Evolutionary conservation across 2,113 vertebrate species (phyloP), one percentile per base, ranked within the genome.

Genomic region (Brachyhypopomus occidentalis): DNA sequence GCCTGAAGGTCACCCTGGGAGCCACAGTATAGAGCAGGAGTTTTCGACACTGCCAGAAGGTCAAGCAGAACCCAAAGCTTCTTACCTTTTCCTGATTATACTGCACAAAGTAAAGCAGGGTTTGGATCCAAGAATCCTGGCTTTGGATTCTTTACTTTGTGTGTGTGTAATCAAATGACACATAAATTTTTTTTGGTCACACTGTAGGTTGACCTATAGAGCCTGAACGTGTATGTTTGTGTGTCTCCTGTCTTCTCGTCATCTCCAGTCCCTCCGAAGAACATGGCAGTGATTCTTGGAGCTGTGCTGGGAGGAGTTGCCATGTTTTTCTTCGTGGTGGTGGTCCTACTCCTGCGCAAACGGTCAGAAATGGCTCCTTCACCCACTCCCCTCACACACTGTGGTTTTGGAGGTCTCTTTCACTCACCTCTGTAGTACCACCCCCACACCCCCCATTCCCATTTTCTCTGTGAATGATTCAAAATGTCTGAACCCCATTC

Each of bases 11-110:
- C 93, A 88, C 0, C 91, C 91, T 0, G 89, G 93, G 4, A 92
- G 89, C 85, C 88, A 91, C 85, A 95, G 95, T 89, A 89, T 92
- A 83, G 94, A 96, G 84, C 93, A 97, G 0, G 95, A 97, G 87
- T 99, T 83, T 80, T 96, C 34, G 92, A 96, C 89, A 96, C 96
- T 0, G 89, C 93, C 85, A 0, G 90, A 88, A 80, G 91, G 93
- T 91, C 84, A 72, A 70, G 6, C 19, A 27, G 59, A 5, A 36
- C 17, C 38, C 17, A 34, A 69, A 17, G 7, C 16, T 55, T 48
- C 22, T 38, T 17, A 45, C 22, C 12, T 5, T 38, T 41, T 19
- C 4, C n/a, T 59, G 58, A n/a, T 75, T 38, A 75, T 14, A 38
- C n/a, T 41, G 74, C 3, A 16, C n/a, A 55, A 27, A 27, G 23